These are phyloP conservation scores for Eristalis pertinax DNA, from an alignment of 2,888 invertebrate species.

Conservation along the genomic window DNA sequence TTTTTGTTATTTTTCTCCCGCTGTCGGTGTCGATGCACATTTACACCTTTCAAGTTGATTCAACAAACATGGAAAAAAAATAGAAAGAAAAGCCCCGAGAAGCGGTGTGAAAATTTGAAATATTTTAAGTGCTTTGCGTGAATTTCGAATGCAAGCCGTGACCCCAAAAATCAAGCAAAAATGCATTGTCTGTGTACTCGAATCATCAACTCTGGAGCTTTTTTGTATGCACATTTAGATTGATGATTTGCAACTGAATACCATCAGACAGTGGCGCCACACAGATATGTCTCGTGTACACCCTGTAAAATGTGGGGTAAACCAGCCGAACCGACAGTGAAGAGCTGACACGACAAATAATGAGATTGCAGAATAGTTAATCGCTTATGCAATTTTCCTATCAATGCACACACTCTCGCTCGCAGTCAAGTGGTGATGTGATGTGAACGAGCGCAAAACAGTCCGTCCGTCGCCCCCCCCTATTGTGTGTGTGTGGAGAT, in stretches of 20 bases:
- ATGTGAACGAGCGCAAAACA: not conserved
- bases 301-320: conserved; percentile 48
- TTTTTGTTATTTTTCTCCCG: conserved; percentile 21
- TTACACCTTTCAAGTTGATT: conserved; percentile 34
- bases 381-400: conserved; percentile 70
- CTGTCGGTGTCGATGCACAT: conserved; percentile 35
- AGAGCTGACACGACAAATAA: conserved; percentile 66
- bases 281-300: too few relatives aligned
- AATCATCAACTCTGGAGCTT: not conserved
- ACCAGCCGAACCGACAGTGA: not conserved
- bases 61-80: conserved; percentile 6
- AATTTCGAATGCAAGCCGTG: conserved; percentile 67
- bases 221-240: conserved; percentile 62
- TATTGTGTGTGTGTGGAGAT: not conserved
- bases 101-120: conserved; percentile 53
- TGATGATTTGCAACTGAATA: conserved; percentile 51
- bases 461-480: too few relatives aligned
- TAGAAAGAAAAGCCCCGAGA: not conserved
- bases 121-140: conserved; percentile 53
- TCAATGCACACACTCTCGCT: conserved; percentile 60
- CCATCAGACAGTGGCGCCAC: conserved; percentile 49
- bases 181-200: too few relatives aligned
- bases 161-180: conserved; percentile 57
- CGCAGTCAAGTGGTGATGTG: conserved; percentile 61
- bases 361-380: conserved; percentile 69